Conservation (phyloP, 1,140 invertebrate genomes). For the Drosophila erecta region DNA sequence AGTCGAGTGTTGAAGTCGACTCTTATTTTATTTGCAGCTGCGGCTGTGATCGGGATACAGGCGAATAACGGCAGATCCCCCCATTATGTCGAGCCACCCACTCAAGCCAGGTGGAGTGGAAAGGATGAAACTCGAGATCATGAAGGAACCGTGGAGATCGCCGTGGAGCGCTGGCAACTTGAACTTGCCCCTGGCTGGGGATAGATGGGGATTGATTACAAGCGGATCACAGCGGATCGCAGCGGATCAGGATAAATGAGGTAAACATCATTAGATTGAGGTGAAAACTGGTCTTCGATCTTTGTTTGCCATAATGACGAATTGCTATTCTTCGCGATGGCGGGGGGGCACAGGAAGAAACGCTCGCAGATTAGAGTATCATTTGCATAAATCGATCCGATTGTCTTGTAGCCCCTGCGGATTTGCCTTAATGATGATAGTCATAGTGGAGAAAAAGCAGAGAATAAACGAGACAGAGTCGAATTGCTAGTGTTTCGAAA, state of each 20-base stretch:
- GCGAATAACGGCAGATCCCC: conserved; percentile 39
- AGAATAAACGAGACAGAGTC: neutral
- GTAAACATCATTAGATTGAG: conserved; percentile 53
- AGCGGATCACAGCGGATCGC: conserved; percentile 40
- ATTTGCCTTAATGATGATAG: conserved; percentile 21
- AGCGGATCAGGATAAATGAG: conserved; percentile 49
- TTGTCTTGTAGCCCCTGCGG: conserved; percentile 22
- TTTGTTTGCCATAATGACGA: conserved; percentile 59
- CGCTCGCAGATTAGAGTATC: conserved; percentile 32
- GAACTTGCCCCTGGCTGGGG: conserved; percentile 45
- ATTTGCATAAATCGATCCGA: conserved; percentile 49
- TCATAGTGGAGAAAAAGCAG: neutral
- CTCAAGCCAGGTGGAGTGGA: conserved; percentile 31
- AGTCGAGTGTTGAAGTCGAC: conserved; percentile 41
- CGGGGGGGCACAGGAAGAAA: neutral
- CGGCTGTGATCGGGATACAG: neutral
- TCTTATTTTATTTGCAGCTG: conserved; percentile 39
- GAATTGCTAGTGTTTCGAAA: no score
- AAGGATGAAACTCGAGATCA: conserved; percentile 35
- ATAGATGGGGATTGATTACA: conserved; percentile 44
- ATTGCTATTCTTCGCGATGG: conserved; percentile 37
- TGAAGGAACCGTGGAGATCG: conserved; percentile 18
- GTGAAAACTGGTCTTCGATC: conserved; percentile 36
- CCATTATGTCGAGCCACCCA: conserved; percentile 42
- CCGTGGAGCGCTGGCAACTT: conserved; percentile 22